Conservation (phyloP, 2,113 vertebrate species). For the Cariama cristata region DNA sequence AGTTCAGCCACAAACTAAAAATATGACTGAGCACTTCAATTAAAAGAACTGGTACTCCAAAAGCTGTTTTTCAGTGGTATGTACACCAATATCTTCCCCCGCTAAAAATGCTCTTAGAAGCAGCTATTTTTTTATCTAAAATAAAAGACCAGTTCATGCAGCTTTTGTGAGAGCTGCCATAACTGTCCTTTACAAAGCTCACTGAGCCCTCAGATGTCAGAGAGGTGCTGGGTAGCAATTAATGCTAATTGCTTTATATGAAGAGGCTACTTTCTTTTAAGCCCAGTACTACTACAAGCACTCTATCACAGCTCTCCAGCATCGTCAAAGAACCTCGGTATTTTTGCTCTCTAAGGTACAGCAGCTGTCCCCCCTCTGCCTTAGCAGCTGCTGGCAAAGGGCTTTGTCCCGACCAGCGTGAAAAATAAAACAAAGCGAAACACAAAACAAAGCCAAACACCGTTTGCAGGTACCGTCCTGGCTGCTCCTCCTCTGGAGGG, state of each 20-base stretch:
- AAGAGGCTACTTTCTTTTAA: slow-evolving; percentile 27
- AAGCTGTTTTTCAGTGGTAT: rapidly evolving
- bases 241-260: slow-evolving; percentile 24
- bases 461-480: rapidly evolving
- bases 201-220: neutral
- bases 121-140: neutral
- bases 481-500: neutral
- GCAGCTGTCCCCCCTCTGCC: neutral
- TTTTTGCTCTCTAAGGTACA: neutral
- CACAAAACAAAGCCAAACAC: neutral
- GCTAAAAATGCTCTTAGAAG: neutral
- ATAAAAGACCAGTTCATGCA: neutral
- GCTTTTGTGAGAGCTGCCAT: neutral
- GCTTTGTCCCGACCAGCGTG: neutral
- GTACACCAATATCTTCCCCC: rapidly evolving
- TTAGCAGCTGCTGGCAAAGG: neutral
- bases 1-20: neutral
- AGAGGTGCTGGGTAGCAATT: slow-evolving; percentile 24
- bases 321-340: rapidly evolving
- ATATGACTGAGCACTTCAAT: rapidly evolving
- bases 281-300: neutral
- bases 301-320: neutral
- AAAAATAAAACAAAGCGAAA: neutral
- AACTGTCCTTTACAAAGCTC: slow-evolving; percentile 13
- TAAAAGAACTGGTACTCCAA: rapidly evolving